Conservation (phyloP, 2,797 vertebrate species). For the Lagodon rhomboides region DNA sequence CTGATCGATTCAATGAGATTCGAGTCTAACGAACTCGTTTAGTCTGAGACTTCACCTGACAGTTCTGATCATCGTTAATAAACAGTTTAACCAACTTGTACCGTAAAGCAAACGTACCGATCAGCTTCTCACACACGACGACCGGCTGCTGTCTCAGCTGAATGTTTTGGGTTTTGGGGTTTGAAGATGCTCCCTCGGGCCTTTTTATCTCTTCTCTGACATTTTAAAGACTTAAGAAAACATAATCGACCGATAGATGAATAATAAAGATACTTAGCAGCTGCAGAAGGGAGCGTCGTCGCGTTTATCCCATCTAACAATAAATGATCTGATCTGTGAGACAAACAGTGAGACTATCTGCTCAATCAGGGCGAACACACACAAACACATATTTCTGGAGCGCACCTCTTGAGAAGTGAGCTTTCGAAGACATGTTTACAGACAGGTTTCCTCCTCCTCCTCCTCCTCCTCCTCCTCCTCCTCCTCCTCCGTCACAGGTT, state of each 20-base stretch:
- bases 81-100: neutral
- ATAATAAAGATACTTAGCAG: neutral
- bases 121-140: neutral
- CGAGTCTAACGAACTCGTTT: too few species aligned
- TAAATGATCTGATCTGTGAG: too few species aligned
- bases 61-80: neutral
- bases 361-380: neutral
- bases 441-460: conserved; percentile 11
- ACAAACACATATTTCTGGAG: neutral
- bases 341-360: neutral
- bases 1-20: neutral
- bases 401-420: conserved; percentile 4
- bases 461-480: too few species aligned
- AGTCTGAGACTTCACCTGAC: neutral
- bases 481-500: neutral
- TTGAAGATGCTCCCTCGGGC: neutral
- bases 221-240: neutral
- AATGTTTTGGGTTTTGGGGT: neutral
- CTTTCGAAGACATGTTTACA: neutral
- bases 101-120: neutral
- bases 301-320: too few species aligned
- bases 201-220: neutral
- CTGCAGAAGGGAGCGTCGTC: too few species aligned
- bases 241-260: neutral
- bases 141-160: neutral